These are phyloP conservation scores for Anastatus disparis DNA, from an alignment of 1,140 invertebrate species.

Conservation along the genomic window DNA sequence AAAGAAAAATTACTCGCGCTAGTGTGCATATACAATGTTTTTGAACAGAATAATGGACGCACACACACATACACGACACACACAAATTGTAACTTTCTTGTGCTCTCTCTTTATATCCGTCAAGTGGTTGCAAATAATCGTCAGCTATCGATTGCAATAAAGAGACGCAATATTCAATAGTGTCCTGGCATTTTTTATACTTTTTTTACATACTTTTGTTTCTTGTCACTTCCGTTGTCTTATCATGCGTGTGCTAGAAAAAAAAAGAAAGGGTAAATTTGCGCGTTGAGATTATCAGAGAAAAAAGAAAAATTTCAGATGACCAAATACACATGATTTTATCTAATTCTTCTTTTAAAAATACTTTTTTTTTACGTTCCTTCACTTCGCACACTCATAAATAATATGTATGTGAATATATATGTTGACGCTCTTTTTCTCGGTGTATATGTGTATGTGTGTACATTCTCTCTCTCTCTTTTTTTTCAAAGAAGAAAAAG, in stretches of 20 bases:
- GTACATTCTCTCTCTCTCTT: constrained; percentile 7
- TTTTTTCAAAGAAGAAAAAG: constrained; percentile 14
- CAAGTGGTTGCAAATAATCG: not conserved
- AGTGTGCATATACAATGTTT: too few relatives aligned
- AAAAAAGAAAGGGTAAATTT: constrained; percentile 12
- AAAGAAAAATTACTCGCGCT: too few relatives aligned
- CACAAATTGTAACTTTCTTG: not conserved
- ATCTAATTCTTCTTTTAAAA: too few relatives aligned
- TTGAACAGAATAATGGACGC: not conserved
- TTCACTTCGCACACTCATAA: not conserved
- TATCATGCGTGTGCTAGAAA: constrained; percentile 19
- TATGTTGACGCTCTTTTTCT: constrained; percentile 57
- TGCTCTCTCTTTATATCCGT: not conserved
- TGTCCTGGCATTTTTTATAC: too few relatives aligned
- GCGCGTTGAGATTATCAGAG: not conserved
- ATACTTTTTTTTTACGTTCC: not conserved
- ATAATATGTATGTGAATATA: too few relatives aligned
- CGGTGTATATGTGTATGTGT: constrained; percentile 50
- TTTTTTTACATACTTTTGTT: too few relatives aligned
- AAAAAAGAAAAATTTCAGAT: constrained; percentile 11
- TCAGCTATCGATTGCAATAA: not conserved
- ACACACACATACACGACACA: not conserved
- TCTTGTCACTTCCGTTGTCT: too few relatives aligned
- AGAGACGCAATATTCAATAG: too few relatives aligned
- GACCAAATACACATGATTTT: constrained; percentile 16